These are phyloP conservation scores for Asarcornis scutulata DNA, from an alignment of 2,113 vertebrate genomes.

Conservation along the genomic window DNA sequence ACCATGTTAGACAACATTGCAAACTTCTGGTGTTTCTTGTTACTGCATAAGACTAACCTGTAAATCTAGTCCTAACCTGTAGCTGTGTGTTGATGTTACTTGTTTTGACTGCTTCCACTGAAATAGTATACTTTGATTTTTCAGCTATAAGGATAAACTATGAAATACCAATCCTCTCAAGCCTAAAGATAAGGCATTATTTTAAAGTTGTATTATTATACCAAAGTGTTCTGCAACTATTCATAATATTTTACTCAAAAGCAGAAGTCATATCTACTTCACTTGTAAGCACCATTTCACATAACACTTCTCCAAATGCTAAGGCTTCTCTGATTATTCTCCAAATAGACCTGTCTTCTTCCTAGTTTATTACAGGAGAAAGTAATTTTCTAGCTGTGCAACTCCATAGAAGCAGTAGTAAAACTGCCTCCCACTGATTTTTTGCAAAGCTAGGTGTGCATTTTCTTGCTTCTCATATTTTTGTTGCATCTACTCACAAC, in stretches of 20 bases:
- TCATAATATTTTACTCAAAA: neutral
- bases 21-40: neutral
- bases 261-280: rapidly evolving
- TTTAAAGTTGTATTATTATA: neutral
- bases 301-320: neutral
- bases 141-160: neutral
- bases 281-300: neutral
- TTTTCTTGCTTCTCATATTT: neutral
- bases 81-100: neutral
- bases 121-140: neutral
- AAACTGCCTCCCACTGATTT: neutral
- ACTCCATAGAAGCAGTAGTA: neutral
- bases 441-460: neutral
- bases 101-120: neutral
- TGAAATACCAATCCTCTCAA: neutral
- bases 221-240: neutral
- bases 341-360: neutral
- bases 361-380: neutral
- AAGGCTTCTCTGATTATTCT: neutral
- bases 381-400: neutral
- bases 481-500: neutral
- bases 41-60: neutral
- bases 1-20: neutral
- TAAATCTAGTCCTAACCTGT: neutral
- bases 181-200: neutral